Conservation (phyloP, 1,140 invertebrate species). For the Acromyrmex charruanus region DNA sequence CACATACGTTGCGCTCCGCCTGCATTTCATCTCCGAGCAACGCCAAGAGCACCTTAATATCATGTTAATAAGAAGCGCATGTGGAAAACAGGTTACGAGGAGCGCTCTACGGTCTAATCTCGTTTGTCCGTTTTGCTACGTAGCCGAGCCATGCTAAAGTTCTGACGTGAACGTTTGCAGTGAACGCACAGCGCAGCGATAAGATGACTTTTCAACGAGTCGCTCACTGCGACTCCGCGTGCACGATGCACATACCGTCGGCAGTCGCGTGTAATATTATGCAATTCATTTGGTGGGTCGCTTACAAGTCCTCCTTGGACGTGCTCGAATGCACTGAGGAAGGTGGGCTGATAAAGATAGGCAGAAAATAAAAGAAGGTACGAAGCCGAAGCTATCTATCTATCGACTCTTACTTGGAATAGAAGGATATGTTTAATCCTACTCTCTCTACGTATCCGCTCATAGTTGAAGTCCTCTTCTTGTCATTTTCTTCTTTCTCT, state of each 20-base stretch:
- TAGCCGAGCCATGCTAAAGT: not conserved
- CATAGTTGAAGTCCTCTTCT: constrained; percentile 40
- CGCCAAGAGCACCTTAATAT: constrained; percentile 46
- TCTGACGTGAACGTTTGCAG: not conserved
- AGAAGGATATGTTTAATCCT: constrained; percentile 40
- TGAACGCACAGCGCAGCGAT: not conserved
- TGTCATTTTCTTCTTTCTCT: constrained; percentile 5
- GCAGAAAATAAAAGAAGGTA: constrained; percentile 41
- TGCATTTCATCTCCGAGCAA: constrained; percentile 47
- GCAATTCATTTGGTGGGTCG: constrained; percentile 70
- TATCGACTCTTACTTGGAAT: constrained; percentile 64
- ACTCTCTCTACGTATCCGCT: constrained; percentile 62
- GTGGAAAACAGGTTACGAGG: constrained; percentile 60
- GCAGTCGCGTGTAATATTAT: constrained; percentile 67
- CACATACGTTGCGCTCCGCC: constrained; percentile 37
- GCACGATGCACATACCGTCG: constrained; percentile 25
- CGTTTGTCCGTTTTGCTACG: constrained; percentile 22
- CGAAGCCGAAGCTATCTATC: constrained; percentile 34
- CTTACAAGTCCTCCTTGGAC: constrained; percentile 12
- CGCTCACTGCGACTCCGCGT: constrained; percentile 7
- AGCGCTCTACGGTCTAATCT: constrained; percentile 38
- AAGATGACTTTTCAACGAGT: constrained; percentile 60
- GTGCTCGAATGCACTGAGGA: not conserved
- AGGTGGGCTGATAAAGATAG: constrained; percentile 1
- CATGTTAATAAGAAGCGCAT: constrained; percentile 60